phyloP scores from a whole-genome alignment of 37 sponge, comb jelly and placozoan genomes.

The Spongilla lacustris region DNA sequence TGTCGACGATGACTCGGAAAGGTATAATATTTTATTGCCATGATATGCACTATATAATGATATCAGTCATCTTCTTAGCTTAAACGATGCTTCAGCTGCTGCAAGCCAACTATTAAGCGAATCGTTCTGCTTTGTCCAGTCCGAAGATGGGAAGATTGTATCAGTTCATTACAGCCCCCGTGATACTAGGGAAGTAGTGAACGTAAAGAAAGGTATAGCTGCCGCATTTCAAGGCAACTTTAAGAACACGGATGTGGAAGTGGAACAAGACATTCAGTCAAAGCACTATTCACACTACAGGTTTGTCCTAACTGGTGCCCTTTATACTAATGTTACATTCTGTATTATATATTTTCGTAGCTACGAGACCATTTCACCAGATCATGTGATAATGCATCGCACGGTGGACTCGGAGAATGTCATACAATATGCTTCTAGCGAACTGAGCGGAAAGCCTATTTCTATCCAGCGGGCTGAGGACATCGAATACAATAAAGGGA shows the following conservation, averaged over 20 bases:
- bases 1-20: not conserved
- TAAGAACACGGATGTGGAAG: constrained; percentile 19
- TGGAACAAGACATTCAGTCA: constrained; percentile 29
- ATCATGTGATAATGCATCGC: not conserved
- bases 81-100: not conserved
- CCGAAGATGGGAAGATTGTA: constrained; percentile 46
- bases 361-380: not conserved
- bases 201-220: constrained; percentile 60
- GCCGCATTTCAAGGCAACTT: constrained; percentile 67
- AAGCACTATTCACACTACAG: constrained; percentile 31
- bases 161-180: constrained; percentile 11
- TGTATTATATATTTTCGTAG: not conserved
- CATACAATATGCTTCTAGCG: not conserved
- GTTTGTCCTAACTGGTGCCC: not conserved
- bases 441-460: not conserved
- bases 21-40: not conserved
- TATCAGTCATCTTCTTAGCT: not conserved
- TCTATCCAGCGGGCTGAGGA: not conserved
- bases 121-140: constrained; percentile 39
- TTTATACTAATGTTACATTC: not conserved
- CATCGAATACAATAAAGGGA: not conserved
- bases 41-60: not conserved
- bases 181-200: constrained; percentile 30
- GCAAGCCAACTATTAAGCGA: not conserved
- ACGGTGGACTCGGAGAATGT: not conserved